Percentiles rank a stretch among this genome's conserved stretches.
These are phyloP conservation scores for Alligator mississippiensis DNA, from an alignment of 2,113 vertebrate genomes.

Conservation along the genomic window DNA sequence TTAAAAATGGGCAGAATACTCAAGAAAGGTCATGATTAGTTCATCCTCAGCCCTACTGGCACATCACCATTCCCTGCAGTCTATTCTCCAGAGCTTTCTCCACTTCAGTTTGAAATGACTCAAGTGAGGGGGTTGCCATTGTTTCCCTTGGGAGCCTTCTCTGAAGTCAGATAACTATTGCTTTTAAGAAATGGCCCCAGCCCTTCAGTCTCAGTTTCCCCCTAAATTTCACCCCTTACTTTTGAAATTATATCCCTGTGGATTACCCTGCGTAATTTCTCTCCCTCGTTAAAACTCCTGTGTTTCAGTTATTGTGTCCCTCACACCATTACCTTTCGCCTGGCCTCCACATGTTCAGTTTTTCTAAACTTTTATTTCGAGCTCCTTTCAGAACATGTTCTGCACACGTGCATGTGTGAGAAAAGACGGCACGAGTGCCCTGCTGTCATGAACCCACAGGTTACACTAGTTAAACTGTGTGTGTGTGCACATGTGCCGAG, in stretches of 20 bases:
- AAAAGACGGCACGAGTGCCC: background rate
- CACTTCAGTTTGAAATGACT: background rate
- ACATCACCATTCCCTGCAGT: background rate
- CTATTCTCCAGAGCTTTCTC: background rate
- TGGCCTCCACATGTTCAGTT: background rate
- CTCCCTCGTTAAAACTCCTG: fast-evolving
- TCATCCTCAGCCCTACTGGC: background rate
- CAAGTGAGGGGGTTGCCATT: fast-evolving
- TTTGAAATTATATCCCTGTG: fast-evolving
- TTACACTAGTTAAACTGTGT: background rate
- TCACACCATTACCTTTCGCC: fast-evolving
- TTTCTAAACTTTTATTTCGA: background rate
- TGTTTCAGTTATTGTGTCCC: background rate
- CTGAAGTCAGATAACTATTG: background rate
- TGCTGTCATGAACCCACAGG: background rate
- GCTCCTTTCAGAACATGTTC: background rate
- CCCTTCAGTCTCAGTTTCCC: background rate
- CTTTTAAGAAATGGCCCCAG: background rate
- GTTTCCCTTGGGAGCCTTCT: background rate
- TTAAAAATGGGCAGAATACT: background rate
- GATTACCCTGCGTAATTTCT: fast-evolving
- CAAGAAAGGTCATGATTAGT: fast-evolving
- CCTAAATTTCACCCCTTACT: background rate
- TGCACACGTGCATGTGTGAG: fast-evolving
- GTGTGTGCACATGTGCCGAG: too few species aligned